Conservation (phyloP, 2,888 invertebrate genomes). For the Tipula lateralis region DNA sequence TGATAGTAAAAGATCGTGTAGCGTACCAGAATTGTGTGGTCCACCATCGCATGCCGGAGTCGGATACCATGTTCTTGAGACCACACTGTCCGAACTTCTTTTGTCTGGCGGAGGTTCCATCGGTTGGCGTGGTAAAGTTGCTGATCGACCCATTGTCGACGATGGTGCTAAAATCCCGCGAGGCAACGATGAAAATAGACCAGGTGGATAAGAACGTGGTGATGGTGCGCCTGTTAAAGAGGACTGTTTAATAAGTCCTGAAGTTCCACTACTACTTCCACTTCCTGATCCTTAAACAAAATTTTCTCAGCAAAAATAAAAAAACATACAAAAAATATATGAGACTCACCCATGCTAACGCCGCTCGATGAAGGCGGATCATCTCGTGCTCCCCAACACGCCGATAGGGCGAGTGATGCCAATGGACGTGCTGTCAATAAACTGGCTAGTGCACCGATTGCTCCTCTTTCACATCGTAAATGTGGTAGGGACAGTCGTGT, state of each 20-base stretch:
- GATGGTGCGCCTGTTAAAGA: slow-evolving; percentile 42
- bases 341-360: slow-evolving; percentile 50
- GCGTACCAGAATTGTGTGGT: slow-evolving; percentile 42
- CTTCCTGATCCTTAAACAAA: slow-evolving; percentile 46
- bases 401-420: slow-evolving; percentile 51
- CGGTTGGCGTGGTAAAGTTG: slow-evolving; percentile 51
- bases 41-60: slow-evolving; percentile 52
- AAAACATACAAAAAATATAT: neutral
- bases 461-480: slow-evolving; percentile 53
- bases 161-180: slow-evolving; percentile 50
- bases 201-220: slow-evolving; percentile 43
- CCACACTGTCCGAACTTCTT: slow-evolving; percentile 53
- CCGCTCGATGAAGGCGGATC: slow-evolving; percentile 53
- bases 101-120: slow-evolving; percentile 49
- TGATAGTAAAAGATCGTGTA: slow-evolving; percentile 43
- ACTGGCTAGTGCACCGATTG: slow-evolving; percentile 51
- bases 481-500: slow-evolving; percentile 54
- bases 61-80: slow-evolving; percentile 52
- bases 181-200: slow-evolving; percentile 51
- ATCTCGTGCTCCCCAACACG: slow-evolving; percentile 52
- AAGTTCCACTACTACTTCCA: slow-evolving; percentile 49
- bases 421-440: slow-evolving; percentile 51
- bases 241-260: slow-evolving; percentile 42
- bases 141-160: slow-evolving; percentile 50
- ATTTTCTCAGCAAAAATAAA: neutral